Percentiles rank a stretch among this genome's conserved stretches.
These are phyloP conservation scores for Phocoena phocoena DNA, from an alignment of 2,113 vertebrate genomes.

Conservation along the genomic window DNA sequence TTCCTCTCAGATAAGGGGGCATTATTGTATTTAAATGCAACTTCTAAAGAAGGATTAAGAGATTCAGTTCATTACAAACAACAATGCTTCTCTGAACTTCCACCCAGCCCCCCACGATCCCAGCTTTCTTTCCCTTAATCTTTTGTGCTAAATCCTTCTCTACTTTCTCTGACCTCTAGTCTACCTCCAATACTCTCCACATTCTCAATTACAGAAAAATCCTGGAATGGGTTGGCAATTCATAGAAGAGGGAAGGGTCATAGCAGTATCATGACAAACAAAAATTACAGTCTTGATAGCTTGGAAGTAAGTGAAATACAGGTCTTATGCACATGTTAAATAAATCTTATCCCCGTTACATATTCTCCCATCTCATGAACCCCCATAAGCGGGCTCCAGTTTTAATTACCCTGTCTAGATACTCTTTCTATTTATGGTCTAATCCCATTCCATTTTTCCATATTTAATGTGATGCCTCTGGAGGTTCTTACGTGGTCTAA, in stretches of 20 bases:
- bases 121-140: not conserved
- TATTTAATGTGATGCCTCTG: not conserved
- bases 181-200: not conserved
- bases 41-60: not conserved
- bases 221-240: not conserved
- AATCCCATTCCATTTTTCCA: not conserved
- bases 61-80: not conserved
- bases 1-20: not conserved
- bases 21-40: not conserved
- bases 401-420: not conserved
- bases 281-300: not conserved
- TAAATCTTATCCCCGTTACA: not conserved
- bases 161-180: not conserved
- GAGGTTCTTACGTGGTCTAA: not conserved
- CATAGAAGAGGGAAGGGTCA: not conserved
- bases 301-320: not conserved
- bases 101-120: not conserved
- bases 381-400: not conserved
- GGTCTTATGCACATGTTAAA: not conserved
- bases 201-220: not conserved
- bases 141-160: not conserved
- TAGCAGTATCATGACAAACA: not conserved
- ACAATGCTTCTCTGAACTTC: not conserved
- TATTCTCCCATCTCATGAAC: not conserved
- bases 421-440: not conserved